Percentiles rank a stretch among this genome's conserved stretches.
These are phyloP conservation scores for Papilio glaucus DNA, from an alignment of 1,140 invertebrate species.

Conservation along the genomic window DNA sequence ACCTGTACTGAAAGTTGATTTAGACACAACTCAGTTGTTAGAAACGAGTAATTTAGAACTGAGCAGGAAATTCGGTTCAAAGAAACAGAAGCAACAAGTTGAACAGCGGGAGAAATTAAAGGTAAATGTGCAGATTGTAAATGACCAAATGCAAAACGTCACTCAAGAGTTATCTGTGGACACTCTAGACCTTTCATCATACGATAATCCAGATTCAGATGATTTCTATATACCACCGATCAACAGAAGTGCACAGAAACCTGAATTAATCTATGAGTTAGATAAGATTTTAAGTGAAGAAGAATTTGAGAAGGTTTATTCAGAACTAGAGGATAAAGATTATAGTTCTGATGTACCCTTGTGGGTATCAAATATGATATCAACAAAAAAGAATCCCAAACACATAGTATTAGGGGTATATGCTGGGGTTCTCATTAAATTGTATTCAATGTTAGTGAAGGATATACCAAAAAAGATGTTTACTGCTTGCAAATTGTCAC, in stretches of 20 bases:
- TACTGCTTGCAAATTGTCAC: conserved; percentile 51
- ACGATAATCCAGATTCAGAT: conserved; percentile 60
- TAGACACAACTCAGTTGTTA: conserved; percentile 43
- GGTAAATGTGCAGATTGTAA: conserved; percentile 63
- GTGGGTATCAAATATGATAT: conserved; percentile 51
- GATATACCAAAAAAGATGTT: conserved; percentile 63
- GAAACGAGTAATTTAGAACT: conserved; percentile 63
- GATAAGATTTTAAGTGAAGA: conserved; percentile 64
- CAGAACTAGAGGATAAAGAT: conserved; percentile 63
- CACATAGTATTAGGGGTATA: conserved; percentile 61
- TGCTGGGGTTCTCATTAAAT: conserved; percentile 58
- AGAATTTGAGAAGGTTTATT: conserved; percentile 58
- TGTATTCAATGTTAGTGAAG: conserved; percentile 51
- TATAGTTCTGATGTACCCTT: conserved; percentile 53
- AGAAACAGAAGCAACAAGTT: conserved; percentile 67
- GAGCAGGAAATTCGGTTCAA: conserved; percentile 74
- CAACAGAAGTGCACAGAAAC: conserved; percentile 55
- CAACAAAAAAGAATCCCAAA: conserved; percentile 49
- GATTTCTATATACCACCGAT: conserved; percentile 72
- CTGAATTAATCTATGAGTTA: conserved; percentile 60
- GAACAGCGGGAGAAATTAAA: conserved; percentile 71
- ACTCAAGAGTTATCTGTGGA: conserved; percentile 60
- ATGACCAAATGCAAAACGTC: conserved; percentile 66
- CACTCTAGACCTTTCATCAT: conserved; percentile 60
- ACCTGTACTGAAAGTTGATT: conserved; percentile 53